These are phyloP conservation scores for Cistogaster globosa DNA, from an alignment of 2,888 invertebrate genomes.

Conservation along the genomic window DNA sequence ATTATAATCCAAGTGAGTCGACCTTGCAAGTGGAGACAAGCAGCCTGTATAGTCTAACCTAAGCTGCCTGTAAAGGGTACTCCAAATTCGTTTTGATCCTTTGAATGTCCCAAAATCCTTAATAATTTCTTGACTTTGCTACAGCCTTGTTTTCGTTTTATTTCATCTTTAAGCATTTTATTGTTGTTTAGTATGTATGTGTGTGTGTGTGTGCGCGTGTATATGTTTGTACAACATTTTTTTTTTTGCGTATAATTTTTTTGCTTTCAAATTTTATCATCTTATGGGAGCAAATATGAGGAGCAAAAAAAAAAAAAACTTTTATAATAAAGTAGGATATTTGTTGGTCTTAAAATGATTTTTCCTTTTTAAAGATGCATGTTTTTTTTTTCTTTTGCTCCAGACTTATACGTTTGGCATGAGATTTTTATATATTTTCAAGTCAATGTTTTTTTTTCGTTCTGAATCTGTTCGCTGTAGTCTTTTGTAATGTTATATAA, in stretches of 20 bases:
- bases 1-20: too few relatives aligned
- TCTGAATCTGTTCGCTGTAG: constrained; percentile 47
- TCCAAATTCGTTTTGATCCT: neutral
- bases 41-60: too few relatives aligned
- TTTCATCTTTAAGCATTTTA: constrained; percentile 14
- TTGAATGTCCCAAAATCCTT: constrained; percentile 19
- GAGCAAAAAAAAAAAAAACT: neutral
- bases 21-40: too few relatives aligned
- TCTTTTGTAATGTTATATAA: constrained; percentile 70
- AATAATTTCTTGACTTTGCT: constrained; percentile 55
- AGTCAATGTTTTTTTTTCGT: constrained; percentile 47
- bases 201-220: constrained; percentile 39
- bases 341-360: constrained; percentile 48
- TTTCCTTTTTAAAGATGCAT: constrained; percentile 4
- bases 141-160: constrained; percentile 2
- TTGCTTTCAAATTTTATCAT: constrained; percentile 46
- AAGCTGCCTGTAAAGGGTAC: neutral
- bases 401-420: constrained; percentile 51
- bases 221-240: constrained; percentile 51
- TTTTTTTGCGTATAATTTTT: constrained; percentile 49
- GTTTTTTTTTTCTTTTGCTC: constrained; percentile 3
- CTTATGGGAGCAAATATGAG: constrained; percentile 42
- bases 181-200: constrained; percentile 46
- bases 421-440: constrained; percentile 64
- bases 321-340: neutral